Evolutionary conservation across 2,797 vertebrate species (phyloP).

Genomic region (Melanotaenia pygmaea): DNA sequence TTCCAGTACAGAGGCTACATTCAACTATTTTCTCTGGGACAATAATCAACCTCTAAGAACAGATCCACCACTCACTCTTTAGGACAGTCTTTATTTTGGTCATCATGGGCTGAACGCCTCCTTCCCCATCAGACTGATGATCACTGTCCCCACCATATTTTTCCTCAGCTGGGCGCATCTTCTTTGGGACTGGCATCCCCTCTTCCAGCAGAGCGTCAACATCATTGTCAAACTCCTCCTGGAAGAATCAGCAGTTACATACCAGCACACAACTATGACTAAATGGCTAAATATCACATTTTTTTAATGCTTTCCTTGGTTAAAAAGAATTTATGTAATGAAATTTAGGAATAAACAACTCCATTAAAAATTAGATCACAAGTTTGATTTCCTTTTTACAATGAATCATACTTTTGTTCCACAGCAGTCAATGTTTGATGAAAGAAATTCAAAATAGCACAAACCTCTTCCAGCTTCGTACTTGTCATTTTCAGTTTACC

Average conservation of each 20-base stretch:
- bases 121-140: constrained; percentile 94
- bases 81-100: constrained; percentile 99
- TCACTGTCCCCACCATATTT: constrained; percentile 91
- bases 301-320: neutral
- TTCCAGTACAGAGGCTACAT: neutral
- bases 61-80: constrained; percentile 90
- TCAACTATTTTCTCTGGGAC: neutral
- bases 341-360: too few relatives aligned
- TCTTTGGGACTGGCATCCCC: constrained; percentile 96
- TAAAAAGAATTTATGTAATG: neutral
- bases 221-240: constrained; percentile 99
- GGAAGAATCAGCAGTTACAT: constrained; percentile 74
- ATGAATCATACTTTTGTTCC: constrained; percentile 5
- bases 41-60: constrained; percentile 1
- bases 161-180: constrained; percentile 91
- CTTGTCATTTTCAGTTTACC: constrained; percentile 48
- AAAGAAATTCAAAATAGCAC: constrained; percentile 46
- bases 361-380: neutral
- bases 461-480: constrained; percentile 53
- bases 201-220: constrained; percentile 97
- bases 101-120: constrained; percentile 98
- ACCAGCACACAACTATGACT: constrained; percentile 37
- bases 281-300: constrained; percentile 10
- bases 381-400: neutral
- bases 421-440: constrained; percentile 1